phyloP scores from a whole-genome alignment of 2,113 vertebrate genomes.

The Eudorcas thomsonii region DNA sequence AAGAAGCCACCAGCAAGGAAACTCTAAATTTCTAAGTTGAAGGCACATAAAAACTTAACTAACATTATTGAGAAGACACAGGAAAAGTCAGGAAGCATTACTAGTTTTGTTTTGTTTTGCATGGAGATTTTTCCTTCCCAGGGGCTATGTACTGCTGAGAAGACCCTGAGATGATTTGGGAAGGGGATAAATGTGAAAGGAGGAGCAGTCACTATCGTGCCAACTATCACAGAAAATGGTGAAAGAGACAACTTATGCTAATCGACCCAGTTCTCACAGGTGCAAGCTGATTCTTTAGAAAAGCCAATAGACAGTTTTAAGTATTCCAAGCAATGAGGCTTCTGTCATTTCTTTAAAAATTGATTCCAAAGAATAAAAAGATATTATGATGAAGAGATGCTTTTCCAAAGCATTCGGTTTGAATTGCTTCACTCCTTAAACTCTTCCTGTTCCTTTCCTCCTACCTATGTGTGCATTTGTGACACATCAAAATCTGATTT shows the following conservation, averaged over 20 bases:
- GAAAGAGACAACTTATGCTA: slow-evolving; percentile 22
- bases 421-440: slow-evolving; percentile 23
- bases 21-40: neutral
- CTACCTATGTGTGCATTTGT: neutral
- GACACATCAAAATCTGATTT: neutral
- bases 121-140: neutral
- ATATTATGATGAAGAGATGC: neutral
- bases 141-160: neutral
- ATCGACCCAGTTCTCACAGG: slow-evolving; percentile 16
- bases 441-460: neutral
- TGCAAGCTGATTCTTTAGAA: slow-evolving; percentile 10
- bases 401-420: slow-evolving; percentile 30
- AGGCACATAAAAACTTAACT: neutral
- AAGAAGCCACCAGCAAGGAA: neutral
- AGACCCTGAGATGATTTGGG: neutral
- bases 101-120: neutral
- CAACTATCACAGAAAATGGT: slow-evolving; percentile 12
- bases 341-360: slow-evolving; percentile 36
- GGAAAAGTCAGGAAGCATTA: neutral
- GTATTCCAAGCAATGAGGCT: neutral
- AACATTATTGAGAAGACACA: neutral
- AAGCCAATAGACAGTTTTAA: neutral
- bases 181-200: neutral
- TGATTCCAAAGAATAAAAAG: slow-evolving; percentile 3
- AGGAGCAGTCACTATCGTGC: neutral